Conservation (phyloP, 1,140 invertebrate genomes). For the Drosophila mojavensis region DNA sequence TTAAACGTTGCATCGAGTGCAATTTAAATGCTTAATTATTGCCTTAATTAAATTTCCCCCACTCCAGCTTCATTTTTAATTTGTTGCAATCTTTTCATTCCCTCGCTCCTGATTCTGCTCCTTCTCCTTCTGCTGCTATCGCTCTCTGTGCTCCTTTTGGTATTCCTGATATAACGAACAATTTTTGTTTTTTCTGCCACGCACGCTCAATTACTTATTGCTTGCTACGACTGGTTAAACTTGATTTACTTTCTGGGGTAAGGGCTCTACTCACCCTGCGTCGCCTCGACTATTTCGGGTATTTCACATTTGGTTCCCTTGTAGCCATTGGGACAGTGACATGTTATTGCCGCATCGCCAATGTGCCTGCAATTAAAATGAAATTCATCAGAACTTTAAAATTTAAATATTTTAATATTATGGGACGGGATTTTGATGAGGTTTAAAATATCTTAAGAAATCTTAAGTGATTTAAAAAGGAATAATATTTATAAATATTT, state of each 20-base stretch:
- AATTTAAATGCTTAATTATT: slow-evolving; percentile 82
- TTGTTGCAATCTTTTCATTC: slow-evolving; percentile 7
- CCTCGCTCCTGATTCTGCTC: neutral
- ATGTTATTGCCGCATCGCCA: slow-evolving; percentile 88
- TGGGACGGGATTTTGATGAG: too few relatives aligned
- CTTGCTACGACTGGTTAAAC: slow-evolving; percentile 35
- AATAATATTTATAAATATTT: too few relatives aligned
- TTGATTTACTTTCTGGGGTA: slow-evolving; percentile 12
- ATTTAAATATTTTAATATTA: neutral
- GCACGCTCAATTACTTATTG: slow-evolving; percentile 64
- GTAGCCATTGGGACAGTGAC: slow-evolving; percentile 87
- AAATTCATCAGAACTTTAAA: neutral
- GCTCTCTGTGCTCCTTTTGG: slow-evolving; percentile 8
- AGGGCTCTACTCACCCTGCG: slow-evolving; percentile 69
- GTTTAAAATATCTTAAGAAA: too few relatives aligned
- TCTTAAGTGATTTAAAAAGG: too few relatives aligned
- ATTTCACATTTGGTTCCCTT: slow-evolving; percentile 89
- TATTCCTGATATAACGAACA: neutral
- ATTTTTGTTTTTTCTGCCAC: slow-evolving; percentile 11
- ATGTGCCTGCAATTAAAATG: slow-evolving; percentile 86
- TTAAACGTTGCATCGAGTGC: slow-evolving; percentile 55
- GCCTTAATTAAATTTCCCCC: slow-evolving; percentile 76
- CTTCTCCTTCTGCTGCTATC: neutral
- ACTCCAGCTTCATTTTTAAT: slow-evolving; percentile 28
- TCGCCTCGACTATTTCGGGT: slow-evolving; percentile 84